Conservation (phyloP, 2,113 vertebrate species). For the Lepisosteus oculatus region DNA sequence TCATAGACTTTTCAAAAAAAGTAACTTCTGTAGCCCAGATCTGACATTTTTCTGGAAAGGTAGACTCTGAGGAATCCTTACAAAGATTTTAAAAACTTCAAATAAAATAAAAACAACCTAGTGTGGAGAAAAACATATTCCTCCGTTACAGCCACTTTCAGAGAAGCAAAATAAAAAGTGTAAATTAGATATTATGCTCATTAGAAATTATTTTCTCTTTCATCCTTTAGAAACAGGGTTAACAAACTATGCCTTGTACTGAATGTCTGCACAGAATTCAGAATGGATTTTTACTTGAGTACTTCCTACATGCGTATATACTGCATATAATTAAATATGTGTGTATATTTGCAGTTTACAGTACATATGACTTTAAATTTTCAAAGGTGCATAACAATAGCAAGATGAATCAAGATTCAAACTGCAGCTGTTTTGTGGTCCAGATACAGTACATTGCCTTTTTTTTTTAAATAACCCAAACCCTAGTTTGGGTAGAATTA, state of each 20-base stretch:
- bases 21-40: conserved; percentile 39
- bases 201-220: conserved; percentile 28
- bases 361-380: no score
- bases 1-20: conserved; percentile 49
- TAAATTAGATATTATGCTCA: conserved; percentile 29
- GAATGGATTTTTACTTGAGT: no score
- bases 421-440: no score
- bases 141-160: conserved; percentile 40
- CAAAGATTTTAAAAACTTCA: conserved; percentile 52
- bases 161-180: conserved; percentile 33
- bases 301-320: no score
- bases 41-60: conserved; percentile 52
- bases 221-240: conserved; percentile 23
- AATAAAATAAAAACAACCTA: conserved; percentile 49
- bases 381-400: no score
- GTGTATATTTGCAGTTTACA: no score
- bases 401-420: no score
- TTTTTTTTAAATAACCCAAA: no score
- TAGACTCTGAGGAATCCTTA: conserved; percentile 47
- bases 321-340: no score
- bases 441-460: no score
- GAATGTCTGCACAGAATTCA: background rate
- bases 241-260: background rate
- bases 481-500: no score
- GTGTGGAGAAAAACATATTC: conserved; percentile 31